Evolutionary conservation across 2,113 vertebrate species (phyloP), one percentile per base, ranked within the genome.

Genomic region (Lota lota): DNA sequence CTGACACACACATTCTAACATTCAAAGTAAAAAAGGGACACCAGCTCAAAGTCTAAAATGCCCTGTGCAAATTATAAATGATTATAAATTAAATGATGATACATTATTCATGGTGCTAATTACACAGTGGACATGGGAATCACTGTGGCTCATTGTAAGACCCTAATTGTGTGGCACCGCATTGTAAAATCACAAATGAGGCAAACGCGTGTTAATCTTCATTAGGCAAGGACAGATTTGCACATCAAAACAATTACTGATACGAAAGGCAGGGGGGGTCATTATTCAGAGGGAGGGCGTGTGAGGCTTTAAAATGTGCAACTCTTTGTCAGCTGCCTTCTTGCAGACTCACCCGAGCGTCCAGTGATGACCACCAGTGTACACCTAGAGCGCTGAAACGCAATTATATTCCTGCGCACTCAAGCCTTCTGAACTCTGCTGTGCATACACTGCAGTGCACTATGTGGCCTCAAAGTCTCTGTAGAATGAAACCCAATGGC

Each of bases 311-410:
- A 56, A 56, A 56, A 17, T 17, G 12, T 12, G 40, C 53, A 18
- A 56, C 53, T 66, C 64, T 61, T 47, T 10, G 20, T 69, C 63
- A 66, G 22, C n/a, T 19, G 19, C 66, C 18, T 3, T 56, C 19
- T 20, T 8, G 54, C 40, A 47, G 40, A 69, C 69, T 63, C 56
- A 36, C 4, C 12, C 21, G 66, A 56, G 51, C 33, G 20, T 70
- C n/a, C 7, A 36, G 8, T 77, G 76, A 79, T 68, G 63, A 76
- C 83, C 50, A 22, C 60, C 28, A 10, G 80, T 83, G 73, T 80
- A 17, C 28, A 33, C 28, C n/a, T n/a, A n/a, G n/a, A 33, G 28
- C 28, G 7, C 28, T 12, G 0, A 14, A 10, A 47, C 40, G 40
- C 40, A 47, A 14, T 47, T 47, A 47, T 47, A 47, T 2, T 47